phyloP scores from a whole-genome alignment of 2,888 invertebrate genomes.

The Nezara viridula region DNA sequence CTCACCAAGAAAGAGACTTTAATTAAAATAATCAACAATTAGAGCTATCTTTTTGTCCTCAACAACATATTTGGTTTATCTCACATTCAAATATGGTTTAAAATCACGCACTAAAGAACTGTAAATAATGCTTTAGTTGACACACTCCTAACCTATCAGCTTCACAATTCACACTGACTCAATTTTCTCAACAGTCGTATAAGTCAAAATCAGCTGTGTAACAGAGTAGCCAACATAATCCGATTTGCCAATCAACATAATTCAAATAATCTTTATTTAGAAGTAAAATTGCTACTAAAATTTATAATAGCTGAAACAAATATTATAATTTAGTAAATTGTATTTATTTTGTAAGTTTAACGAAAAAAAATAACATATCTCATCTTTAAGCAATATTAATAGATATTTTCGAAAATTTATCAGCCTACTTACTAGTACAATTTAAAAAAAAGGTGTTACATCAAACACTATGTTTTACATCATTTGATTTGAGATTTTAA shows the following conservation, averaged over 20 bases:
- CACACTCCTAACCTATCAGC: conserved; percentile 51
- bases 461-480: not conserved
- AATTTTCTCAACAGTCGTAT: conserved; percentile 58
- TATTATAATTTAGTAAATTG: not conserved
- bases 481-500: not conserved
- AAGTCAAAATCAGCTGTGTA: conserved; percentile 60
- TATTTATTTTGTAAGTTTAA: not conserved
- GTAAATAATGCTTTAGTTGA: conserved; percentile 12
- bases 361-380: not conserved
- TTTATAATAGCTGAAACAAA: not conserved
- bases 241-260: not conserved
- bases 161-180: conserved; percentile 59
- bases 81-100: conserved; percentile 43
- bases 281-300: not conserved
- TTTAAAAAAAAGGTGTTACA: not conserved
- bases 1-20: conserved; percentile 51
- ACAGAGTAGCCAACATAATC: conserved; percentile 53
- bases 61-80: conserved; percentile 64
- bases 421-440: not conserved
- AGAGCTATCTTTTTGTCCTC: conserved; percentile 65
- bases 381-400: not conserved
- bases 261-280: not conserved
- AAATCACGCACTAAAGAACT: conserved; percentile 53
- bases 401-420: not conserved
- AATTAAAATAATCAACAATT: conserved; percentile 53